A percentile compares a stretch with the other conserved stretches of the same genome.
Evolutionary conservation across 1,140 invertebrate species (phyloP).

Genomic region (Drosophila gunungcola): DNA sequence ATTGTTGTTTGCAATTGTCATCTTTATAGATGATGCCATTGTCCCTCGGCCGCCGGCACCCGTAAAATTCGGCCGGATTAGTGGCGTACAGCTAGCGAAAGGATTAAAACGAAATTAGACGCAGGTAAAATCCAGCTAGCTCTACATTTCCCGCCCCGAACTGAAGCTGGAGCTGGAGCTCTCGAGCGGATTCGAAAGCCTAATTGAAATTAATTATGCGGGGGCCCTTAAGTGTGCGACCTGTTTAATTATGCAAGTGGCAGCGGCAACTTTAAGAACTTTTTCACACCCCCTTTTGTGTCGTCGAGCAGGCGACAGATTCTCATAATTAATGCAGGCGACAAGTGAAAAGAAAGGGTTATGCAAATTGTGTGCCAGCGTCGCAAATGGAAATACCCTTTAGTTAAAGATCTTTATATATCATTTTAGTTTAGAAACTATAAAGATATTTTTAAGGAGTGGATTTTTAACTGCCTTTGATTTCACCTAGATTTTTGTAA

Average conservation of each 20-base stretch:
- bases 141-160: too few species aligned
- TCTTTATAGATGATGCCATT: slow-evolving; percentile 82
- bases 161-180: neutral
- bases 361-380: neutral
- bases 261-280: slow-evolving; percentile 19
- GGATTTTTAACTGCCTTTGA: too few species aligned
- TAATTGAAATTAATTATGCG: slow-evolving; percentile 70
- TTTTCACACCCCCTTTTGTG: slow-evolving; percentile 16
- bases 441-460: too few species aligned
- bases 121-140: slow-evolving; percentile 8
- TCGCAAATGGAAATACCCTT: neutral
- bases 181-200: neutral
- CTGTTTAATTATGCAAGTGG: slow-evolving; percentile 53
- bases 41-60: slow-evolving; percentile 57
- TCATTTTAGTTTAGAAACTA: neutral
- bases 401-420: neutral
- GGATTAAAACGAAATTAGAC: slow-evolving; percentile 76
- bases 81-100: slow-evolving; percentile 69
- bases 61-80: slow-evolving; percentile 81
- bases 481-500: too few species aligned
- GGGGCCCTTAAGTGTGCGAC: slow-evolving; percentile 47
- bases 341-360: neutral
- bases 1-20: slow-evolving; percentile 83
- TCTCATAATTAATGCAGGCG: slow-evolving; percentile 74
- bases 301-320: slow-evolving; percentile 43